Evolutionary conservation across 2,888 invertebrate species (phyloP), one percentile per base, ranked within the genome.

Genomic region (Operophtera brumata): DNA sequence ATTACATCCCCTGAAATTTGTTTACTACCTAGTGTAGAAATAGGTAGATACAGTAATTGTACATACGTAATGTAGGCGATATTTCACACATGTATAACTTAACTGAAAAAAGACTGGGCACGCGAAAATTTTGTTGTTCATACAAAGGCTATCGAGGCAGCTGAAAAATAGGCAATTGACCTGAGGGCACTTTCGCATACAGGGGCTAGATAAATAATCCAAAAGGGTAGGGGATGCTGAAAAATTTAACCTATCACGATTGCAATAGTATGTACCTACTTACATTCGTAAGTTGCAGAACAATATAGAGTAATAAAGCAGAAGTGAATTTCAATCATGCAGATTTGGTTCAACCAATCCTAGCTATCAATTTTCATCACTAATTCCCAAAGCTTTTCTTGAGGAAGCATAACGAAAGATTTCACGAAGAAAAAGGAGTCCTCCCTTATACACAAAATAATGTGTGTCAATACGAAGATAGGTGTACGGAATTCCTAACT

Each of bases 401-500:
- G 32, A 47, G 54, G 51, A 59, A 59, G 57, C 59, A 54, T 57
- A 67, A 68, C 66, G 66, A 69, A 73, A 73, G 73, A 78, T 75
- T 75, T 75, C 69, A 67, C 65, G 68, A 71, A 75, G 71, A 73
- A 78, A 73, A 76, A 74, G 71, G 75, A 77, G 75, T 73, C 75
- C 71, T 73, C 71, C 71, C 69, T n/a, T 34, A 75, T 77, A 73
- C 76, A 77, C 77, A 75, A 84, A 82, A 82, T 84, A 82, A n/a
- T 82, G 77, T 81, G 80, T 75, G 73, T 66, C 73, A 78, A 78
- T 82, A 77, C 76, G 77, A 75, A 82, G 77, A 80, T 81, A 80
- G 77, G 80, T 80, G 80, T 76, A 76, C 77, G 74, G 82, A 82
- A 84, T 86, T 85, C 78, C 73, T 77, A 82, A 81, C 78, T 78